Conservation (phyloP, 2,797 vertebrate genomes). For the Sebastes minor region DNA sequence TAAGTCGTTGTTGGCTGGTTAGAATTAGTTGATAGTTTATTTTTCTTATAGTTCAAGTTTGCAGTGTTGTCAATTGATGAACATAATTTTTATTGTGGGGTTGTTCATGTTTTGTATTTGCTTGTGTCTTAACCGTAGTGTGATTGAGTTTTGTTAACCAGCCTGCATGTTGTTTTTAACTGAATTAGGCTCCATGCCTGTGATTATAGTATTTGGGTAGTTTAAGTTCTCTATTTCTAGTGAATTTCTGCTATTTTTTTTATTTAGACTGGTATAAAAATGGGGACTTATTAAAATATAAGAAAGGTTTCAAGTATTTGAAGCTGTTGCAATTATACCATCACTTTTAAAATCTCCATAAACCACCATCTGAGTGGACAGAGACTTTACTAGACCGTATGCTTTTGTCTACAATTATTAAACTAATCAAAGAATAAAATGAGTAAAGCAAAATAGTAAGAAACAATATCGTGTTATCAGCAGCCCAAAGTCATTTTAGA, state of each 20-base stretch:
- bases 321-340: not conserved
- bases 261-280: not conserved
- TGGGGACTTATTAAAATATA: not conserved
- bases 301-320: not conserved
- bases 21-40: not conserved
- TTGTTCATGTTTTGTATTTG: not conserved
- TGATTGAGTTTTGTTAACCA: not conserved
- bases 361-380: not conserved
- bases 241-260: not conserved
- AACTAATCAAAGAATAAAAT: not conserved
- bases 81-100: not conserved
- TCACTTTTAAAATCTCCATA: not conserved
- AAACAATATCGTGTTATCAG: not conserved
- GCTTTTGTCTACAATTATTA: not conserved
- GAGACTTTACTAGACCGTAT: not conserved
- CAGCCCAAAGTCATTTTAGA: not conserved
- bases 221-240: not conserved
- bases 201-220: not conserved
- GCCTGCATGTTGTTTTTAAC: not conserved
- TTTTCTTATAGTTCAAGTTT: not conserved
- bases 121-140: not conserved
- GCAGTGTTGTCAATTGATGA: not conserved
- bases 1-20: not conserved
- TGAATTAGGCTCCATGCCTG: not conserved
- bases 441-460: not conserved